Evolutionary conservation across 2,888 invertebrate species (phyloP).

Genomic region (Linyphia triangularis): DNA sequence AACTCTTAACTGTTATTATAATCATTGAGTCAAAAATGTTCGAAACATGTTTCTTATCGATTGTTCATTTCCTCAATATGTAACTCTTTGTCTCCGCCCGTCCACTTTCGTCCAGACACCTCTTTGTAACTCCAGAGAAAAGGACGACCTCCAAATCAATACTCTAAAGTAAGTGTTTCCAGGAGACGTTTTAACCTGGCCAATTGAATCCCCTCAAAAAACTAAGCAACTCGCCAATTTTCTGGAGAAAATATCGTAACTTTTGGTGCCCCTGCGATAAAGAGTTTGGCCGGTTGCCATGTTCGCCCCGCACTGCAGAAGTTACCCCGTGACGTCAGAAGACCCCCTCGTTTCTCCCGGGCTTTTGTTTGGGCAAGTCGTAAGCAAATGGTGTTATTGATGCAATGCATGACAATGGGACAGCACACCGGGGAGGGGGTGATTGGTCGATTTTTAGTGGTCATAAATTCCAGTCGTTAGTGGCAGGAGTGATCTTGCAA

Average conservation of each 20-base stretch:
- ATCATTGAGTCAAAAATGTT: too few relatives aligned
- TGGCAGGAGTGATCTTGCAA: neutral
- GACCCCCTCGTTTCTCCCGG: neutral
- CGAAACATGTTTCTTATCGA: too few relatives aligned
- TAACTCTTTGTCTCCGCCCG: neutral
- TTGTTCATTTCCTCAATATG: too few relatives aligned
- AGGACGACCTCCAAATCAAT: neutral
- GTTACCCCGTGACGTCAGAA: conserved; percentile 69
- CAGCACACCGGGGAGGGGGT: neutral
- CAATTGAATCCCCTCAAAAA: neutral
- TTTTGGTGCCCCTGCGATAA: conserved; percentile 53
- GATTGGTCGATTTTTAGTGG: conserved; percentile 46
- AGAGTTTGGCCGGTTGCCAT: conserved; percentile 72
- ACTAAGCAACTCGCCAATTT: conserved; percentile 31
- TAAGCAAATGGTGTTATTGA: conserved; percentile 67
- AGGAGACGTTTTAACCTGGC: neutral
- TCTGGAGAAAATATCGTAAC: conserved; percentile 35
- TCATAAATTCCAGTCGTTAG: conserved; percentile 31
- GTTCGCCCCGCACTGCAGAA: conserved; percentile 74
- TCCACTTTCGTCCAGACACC: neutral
- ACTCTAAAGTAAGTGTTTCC: neutral
- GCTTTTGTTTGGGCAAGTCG: conserved; percentile 41
- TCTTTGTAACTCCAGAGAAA: neutral
- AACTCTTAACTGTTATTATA: too few relatives aligned
- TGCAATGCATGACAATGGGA: conserved; percentile 45